These are phyloP conservation scores for Diabrotica undecimpunctata DNA, from an alignment of 1,140 invertebrate species.

Conservation along the genomic window DNA sequence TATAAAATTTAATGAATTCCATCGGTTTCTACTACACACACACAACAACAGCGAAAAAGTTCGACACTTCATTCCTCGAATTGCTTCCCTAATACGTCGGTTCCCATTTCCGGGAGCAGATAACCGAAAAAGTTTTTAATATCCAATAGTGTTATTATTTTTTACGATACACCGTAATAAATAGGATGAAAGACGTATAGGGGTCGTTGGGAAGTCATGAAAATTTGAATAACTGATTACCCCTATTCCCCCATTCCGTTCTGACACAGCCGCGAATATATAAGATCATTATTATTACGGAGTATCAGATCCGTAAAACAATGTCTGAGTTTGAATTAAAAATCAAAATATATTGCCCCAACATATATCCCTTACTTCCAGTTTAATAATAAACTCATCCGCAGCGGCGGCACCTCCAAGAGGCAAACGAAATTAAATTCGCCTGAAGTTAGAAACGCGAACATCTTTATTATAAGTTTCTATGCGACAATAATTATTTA, in stretches of 20 bases:
- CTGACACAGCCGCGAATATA: slow-evolving; percentile 15
- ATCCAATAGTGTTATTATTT: slow-evolving; percentile 21
- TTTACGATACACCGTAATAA: slow-evolving; percentile 22
- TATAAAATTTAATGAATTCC: slow-evolving; percentile 17
- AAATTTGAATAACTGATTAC: slow-evolving; percentile 26
- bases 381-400: slow-evolving; percentile 36
- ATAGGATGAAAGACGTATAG: slow-evolving; percentile 17
- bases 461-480: no score
- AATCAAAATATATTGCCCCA: slow-evolving; percentile 46
- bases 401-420: slow-evolving; percentile 21
- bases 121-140: slow-evolving; percentile 21
- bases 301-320: slow-evolving; percentile 42
- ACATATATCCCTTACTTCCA: slow-evolving; percentile 36
- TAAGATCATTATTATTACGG: slow-evolving; percentile 39
- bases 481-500: no score
- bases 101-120: slow-evolving; percentile 8
- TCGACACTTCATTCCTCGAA: slow-evolving; percentile 10
- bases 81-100: slow-evolving; percentile 12
- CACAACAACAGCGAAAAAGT: slow-evolving; percentile 1
- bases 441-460: no score
- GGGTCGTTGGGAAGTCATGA: slow-evolving; percentile 18
- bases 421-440: no score
- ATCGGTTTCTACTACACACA: neutral
- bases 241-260: slow-evolving; percentile 16
- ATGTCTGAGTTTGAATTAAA: slow-evolving; percentile 46